These are phyloP conservation scores for Barnardius zonarius DNA, from an alignment of 2,113 vertebrate species.

Conservation along the genomic window DNA sequence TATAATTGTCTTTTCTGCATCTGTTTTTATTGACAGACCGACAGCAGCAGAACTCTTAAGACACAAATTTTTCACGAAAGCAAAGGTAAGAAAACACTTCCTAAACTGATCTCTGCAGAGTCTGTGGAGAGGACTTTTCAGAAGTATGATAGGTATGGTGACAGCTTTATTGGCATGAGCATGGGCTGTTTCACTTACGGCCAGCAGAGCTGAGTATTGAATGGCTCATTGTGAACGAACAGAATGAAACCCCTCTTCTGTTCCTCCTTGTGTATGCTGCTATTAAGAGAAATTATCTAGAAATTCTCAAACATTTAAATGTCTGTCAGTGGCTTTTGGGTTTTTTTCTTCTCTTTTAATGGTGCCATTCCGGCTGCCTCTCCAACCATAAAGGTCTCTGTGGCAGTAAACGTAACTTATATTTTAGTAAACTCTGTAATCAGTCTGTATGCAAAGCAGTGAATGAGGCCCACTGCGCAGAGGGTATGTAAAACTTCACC, in stretches of 20 bases:
- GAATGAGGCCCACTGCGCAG: not conserved
- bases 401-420: not conserved
- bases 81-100: conserved; percentile 81
- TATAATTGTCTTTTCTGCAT: conserved; percentile 27
- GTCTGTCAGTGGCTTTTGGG: not conserved
- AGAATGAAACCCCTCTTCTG: not conserved
- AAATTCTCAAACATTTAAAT: not conserved
- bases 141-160: not conserved
- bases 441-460: not conserved
- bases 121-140: not conserved
- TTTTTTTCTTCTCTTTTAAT: not conserved
- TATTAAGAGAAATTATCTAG: not conserved
- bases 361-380: not conserved
- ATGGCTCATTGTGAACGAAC: not conserved
- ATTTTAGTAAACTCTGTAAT: not conserved
- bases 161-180: not conserved
- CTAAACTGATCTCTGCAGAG: not conserved
- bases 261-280: not conserved
- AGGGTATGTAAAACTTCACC: not conserved
- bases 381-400: not conserved
- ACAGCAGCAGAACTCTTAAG: conserved; percentile 93
- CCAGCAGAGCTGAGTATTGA: not conserved
- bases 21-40: conserved; percentile 79
- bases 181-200: not conserved
- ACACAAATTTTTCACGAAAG: conserved; percentile 98